Percentiles rank a stretch among this genome's conserved stretches.
phyloP scores from a whole-genome alignment of 2,888 invertebrate genomes.

The Theodoxus fluviatilis region DNA sequence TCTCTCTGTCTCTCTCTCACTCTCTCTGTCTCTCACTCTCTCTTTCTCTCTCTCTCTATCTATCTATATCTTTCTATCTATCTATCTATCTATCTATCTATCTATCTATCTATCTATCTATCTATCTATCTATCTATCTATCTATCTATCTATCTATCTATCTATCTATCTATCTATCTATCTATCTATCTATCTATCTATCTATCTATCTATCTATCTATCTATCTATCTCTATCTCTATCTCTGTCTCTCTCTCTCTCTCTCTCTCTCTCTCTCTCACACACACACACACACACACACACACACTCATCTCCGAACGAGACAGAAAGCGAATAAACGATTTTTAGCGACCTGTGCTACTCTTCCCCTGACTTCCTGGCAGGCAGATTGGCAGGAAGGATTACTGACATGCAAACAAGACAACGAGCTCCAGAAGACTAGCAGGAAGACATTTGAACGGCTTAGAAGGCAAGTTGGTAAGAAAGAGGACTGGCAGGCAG shows the following conservation, averaged over 20 bases:
- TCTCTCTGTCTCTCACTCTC: neutral
- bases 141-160: neutral
- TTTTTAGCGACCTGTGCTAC: too few species aligned
- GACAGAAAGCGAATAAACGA: too few species aligned
- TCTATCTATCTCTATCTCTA: conserved; percentile 20
- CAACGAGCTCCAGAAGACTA: too few species aligned
- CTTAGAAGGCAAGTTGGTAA: too few species aligned
- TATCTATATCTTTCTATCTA: neutral
- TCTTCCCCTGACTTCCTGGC: too few species aligned
- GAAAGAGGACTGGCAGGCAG: too few species aligned
- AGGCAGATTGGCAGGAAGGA: too few species aligned
- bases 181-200: neutral
- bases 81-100: conserved; percentile 12
- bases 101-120: conserved; percentile 20
- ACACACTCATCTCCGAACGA: neutral
- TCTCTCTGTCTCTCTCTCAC: neutral
- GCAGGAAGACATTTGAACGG: too few species aligned
- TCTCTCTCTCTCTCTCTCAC: conserved; percentile 17
- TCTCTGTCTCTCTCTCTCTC: conserved; percentile 25
- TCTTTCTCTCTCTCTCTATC: neutral
- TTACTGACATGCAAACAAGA: too few species aligned
- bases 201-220: neutral
- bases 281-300: neutral
- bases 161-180: neutral
- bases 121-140: conserved; percentile 23